Evolutionary conservation across 2,113 vertebrate genomes (phyloP), one percentile per base, ranked within the genome.

Genomic region (Seriola aureovittata): DNA sequence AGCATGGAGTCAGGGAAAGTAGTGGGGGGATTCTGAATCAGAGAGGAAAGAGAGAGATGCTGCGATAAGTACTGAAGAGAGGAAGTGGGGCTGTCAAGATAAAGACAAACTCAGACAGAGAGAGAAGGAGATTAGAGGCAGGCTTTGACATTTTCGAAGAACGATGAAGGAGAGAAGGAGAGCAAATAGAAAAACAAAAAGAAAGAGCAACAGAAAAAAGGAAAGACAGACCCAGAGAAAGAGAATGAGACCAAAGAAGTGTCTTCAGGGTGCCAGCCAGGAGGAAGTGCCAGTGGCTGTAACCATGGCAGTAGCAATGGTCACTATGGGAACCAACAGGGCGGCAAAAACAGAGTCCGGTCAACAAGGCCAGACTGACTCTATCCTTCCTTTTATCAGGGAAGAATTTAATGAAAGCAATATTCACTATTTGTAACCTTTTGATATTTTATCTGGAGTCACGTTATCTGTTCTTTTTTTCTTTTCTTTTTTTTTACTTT

Each of bases 51-150:
- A 80, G 88, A 89, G 84, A 89, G 93, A 93, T 93, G 90, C 82
- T 89, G 85, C 10, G 93, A 94, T 92, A 91, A 92, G 91, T 84
- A 85, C 79, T 83, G 85, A 85, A 74, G 71, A 83, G 86, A 91
- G 92, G 91, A 93, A 93, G 91, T 90, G 88, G 85, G 83, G 74
- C 87, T 93, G 89, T 90, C 85, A 75, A 90, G 90, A 93, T 92
- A 88, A 88, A 90, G 88, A 90, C 87, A 76, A 88, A 90, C 87
- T 87, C 87, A 89, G 89, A 90, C 82, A 60, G 88, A 89, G 78
- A 66, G 85, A 87, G 89, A 84, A 66, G 60, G 65, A 92, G 88
- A 91, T 91, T 91, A 93, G 77, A 89, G 84, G 80, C 81, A 71
- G 58, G 66, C 79, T 71, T 73, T 78, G 68, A 87, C 88, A 78